Conservation (phyloP, 2,888 invertebrate species). For the Protodeltote pygarga region DNA sequence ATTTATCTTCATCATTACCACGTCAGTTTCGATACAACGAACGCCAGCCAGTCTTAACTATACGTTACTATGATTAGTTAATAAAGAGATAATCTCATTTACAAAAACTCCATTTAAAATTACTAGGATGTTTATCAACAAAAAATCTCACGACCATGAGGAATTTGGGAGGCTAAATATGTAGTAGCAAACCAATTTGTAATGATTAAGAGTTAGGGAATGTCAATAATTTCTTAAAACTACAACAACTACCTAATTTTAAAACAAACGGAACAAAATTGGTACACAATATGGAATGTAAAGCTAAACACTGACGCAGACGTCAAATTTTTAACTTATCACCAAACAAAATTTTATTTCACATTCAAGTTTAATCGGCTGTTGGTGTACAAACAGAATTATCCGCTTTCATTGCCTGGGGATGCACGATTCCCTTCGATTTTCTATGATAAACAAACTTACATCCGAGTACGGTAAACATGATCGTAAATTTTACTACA, state of each 20-base stretch:
- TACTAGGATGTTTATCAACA: constrained; percentile 15
- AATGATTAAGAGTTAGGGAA: constrained; percentile 39
- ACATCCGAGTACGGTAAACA: constrained; percentile 78
- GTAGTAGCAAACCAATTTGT: constrained; percentile 16
- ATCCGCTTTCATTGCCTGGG: constrained; percentile 71
- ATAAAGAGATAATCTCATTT: constrained; percentile 47
- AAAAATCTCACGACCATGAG: constrained; percentile 22
- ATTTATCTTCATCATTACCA: constrained; percentile 83
- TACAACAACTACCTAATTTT: constrained; percentile 12
- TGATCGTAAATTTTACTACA: constrained; percentile 78
- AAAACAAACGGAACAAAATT: constrained; percentile 44
- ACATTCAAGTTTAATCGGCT: constrained; percentile 67
- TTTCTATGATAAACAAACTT: constrained; percentile 80
- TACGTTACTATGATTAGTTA: constrained; percentile 58
- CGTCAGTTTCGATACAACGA: constrained; percentile 66
- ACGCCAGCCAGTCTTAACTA: constrained; percentile 47
- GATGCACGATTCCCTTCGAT: constrained; percentile 71
- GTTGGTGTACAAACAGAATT: constrained; percentile 72
- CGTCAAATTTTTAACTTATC: constrained; percentile 64
- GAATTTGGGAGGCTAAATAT: constrained; percentile 15
- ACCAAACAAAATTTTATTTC: constrained; percentile 64
- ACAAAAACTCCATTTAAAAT: constrained; percentile 32
- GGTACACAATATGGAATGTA: constrained; percentile 46
- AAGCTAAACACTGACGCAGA: constrained; percentile 49
- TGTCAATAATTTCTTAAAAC: constrained; percentile 36